phyloP scores from a whole-genome alignment of 2,888 invertebrate species.

The Muschampia staudingeri region DNA sequence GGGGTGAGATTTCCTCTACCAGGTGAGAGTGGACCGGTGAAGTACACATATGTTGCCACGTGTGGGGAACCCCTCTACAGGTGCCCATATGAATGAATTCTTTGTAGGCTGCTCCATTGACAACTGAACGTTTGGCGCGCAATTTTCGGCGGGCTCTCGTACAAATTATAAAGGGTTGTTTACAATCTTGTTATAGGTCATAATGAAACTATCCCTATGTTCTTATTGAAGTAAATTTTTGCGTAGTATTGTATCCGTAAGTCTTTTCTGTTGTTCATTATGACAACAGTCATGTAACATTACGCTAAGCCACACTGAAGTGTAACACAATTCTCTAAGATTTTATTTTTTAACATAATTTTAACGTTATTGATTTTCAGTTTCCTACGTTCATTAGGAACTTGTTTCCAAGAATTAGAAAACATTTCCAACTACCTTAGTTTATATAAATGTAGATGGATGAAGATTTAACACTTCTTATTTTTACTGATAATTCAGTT shows the following conservation, averaged over 20 bases:
- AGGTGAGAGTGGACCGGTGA: slow-evolving; percentile 80
- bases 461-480: no score
- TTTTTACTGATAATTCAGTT: neutral
- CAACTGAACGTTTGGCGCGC: slow-evolving; percentile 85
- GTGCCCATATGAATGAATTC: slow-evolving; percentile 84
- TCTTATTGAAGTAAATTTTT: neutral
- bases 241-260: no score
- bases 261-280: neutral
- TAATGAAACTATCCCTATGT: slow-evolving; percentile 5
- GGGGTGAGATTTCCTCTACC: slow-evolving; percentile 86
- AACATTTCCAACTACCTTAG: no score
- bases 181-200: slow-evolving; percentile 58
- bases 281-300: neutral
- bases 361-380: no score
- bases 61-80: slow-evolving; percentile 89
- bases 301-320: no score
- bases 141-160: slow-evolving; percentile 81
- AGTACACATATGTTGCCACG: slow-evolving; percentile 86
- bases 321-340: no score
- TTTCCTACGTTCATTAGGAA: no score
- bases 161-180: slow-evolving; percentile 79
- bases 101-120: slow-evolving; percentile 87
- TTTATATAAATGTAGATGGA: no score
- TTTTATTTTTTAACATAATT: no score
- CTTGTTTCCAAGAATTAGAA: no score